Evolutionary conservation across 2,113 vertebrate species (phyloP).

Genomic region (Prinia subflava): DNA sequence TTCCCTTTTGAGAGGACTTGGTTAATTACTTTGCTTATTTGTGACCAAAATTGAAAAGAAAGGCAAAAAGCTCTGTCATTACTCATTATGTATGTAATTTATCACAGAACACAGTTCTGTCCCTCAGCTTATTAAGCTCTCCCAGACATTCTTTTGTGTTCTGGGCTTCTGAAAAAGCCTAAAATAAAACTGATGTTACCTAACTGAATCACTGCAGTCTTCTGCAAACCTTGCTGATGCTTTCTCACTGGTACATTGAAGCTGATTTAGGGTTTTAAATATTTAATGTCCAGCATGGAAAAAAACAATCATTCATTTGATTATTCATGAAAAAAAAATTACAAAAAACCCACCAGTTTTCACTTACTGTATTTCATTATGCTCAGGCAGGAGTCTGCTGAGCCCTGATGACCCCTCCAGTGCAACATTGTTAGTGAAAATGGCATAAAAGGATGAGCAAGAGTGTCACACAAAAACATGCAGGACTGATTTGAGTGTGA

Average conservation of each 20-base stretch:
- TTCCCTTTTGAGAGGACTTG: slow-evolving; percentile 19
- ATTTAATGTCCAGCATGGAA: background rate
- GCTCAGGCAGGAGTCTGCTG: background rate
- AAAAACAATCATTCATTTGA: background rate
- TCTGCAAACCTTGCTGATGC: background rate
- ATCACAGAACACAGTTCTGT: slow-evolving; percentile 37
- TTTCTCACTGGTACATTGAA: background rate
- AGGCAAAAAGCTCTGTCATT: slow-evolving; percentile 50
- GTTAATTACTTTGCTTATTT: slow-evolving; percentile 56
- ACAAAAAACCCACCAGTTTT: background rate
- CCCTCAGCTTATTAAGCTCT: slow-evolving; percentile 32
- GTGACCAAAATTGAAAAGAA: slow-evolving; percentile 44
- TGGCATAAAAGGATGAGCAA: background rate
- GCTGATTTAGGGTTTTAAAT: background rate
- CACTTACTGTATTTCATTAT: background rate
- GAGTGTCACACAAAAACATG: background rate
- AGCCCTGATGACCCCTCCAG: background rate
- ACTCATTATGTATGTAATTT: slow-evolving; percentile 41
- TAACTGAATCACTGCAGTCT: background rate
- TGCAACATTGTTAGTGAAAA: background rate
- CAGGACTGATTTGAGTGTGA: background rate
- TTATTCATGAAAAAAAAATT: background rate
- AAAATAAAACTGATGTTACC: slow-evolving; percentile 5
- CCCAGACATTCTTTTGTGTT: slow-evolving; percentile 46
- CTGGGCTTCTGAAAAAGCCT: slow-evolving; percentile 35